Evolutionary conservation across 1,140 invertebrate species (phyloP), one percentile per base, ranked within the genome.

Genomic region (Heliconius nattereri): DNA sequence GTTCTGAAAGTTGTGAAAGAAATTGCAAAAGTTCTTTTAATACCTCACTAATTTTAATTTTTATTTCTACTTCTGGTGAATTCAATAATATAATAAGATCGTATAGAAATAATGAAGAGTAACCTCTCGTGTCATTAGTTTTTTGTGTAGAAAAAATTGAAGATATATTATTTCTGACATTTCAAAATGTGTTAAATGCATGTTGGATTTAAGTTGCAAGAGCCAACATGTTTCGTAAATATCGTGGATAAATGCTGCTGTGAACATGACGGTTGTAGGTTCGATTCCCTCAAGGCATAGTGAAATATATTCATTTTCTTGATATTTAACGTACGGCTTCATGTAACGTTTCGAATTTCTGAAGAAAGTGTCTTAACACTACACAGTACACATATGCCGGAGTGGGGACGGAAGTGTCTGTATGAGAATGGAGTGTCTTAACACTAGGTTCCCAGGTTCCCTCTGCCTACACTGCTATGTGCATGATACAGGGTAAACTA

Each of bases 141-240:
- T 66, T 60, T 29, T 66, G 26, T 29, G 23, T 13, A 66, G 60
- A 66, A 66, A 66, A 66, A 66, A 66, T 29, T 66, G 13, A 66
- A 66, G 60, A 66, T 5, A 57, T 7, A 57, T 57, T 26, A 57
- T 29, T 26, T 26, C 60, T 66, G 26, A 66, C 60, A 66, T 66
- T 66, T 16, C 60, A 66, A 66, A 57, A 66, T 66, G 60, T 66
- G 60, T 66, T 66, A 66, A 66, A 66, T 66, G 60, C 13, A 16
- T 66, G 60, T 16, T 66, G 16, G 60, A 23, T 16, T 66, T 66
- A 66, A 66, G 60, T 66, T 66, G 60, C 26, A 66, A 66, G 26
- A 60, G 19, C 0, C 13, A 45, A 5, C 3, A 45, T 16, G 40
- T 45, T 16, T 45, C 40, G 40, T 45, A 16, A 13, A 45, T 45